Evolutionary conservation across 2,888 invertebrate species (phyloP), one percentile per base, ranked within the genome.

Genomic region (Chrysodeixis includens): DNA sequence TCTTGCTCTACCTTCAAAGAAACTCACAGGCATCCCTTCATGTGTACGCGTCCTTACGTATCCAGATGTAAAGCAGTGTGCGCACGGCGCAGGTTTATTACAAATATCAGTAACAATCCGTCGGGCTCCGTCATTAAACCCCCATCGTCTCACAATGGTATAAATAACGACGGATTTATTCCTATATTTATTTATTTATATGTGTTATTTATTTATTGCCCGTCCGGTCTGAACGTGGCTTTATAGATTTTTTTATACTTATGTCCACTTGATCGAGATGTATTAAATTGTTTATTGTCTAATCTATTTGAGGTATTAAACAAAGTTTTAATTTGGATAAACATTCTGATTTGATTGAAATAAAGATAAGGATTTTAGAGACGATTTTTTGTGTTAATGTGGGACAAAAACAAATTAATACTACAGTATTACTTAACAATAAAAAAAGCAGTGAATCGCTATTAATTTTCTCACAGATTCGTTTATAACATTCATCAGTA

Each of bases 91-190:
- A 70, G 73, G 63, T 86, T 86, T 83, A 86, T 84, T 82, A 85
- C 82, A 78, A 83, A 86, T 84, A 87, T 86, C 86, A 84, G 79
- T 85, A 86, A 85, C 87, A 85, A 87, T 86, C 87, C 84, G 79
- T 86, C 89, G 78, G 81, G 80, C 86, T 56, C 73, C 82, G 86
- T 91, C 91, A 91, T 92, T 90, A 90, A 90, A 90, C 83, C 81
- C 81, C 87, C 88, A 87, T 90, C 86, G 84, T 61, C 69, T 64
- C 82, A 82, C 86, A 88, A 79, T 83, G 83, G 88, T 89, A 90
- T 91, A 90, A 91, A 91, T 91, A 88, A 90, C 86, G 82, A 84
- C 67, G 85, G 88, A 88, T 90, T 90, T 90, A 89, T 89, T 84
- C 74, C 76, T 81, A 83, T 88, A 88, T 90, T 87, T 88, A 88